phyloP scores from a whole-genome alignment of 2,888 invertebrate genomes.

The Gibbula magus region DNA sequence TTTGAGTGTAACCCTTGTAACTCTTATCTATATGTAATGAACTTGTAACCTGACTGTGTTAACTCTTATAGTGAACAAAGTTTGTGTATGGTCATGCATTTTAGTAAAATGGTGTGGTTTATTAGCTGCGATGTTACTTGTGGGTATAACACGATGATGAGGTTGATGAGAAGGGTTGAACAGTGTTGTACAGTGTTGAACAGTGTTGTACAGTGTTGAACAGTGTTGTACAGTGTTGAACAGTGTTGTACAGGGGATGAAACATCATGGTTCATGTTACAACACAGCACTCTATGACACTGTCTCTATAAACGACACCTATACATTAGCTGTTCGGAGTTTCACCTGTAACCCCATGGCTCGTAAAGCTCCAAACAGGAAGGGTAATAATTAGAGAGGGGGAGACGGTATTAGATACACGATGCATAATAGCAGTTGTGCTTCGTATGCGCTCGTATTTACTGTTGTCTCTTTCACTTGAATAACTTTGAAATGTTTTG shows the following conservation, averaged over 20 bases:
- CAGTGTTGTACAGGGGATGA: neutral
- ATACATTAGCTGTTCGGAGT: slow-evolving; percentile 20
- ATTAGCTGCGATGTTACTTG: no score
- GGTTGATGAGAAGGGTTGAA: no score
- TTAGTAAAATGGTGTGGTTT: no score
- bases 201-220: neutral
- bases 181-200: neutral
- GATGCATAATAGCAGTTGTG: neutral
- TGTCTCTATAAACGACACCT: neutral
- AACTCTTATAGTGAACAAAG: no score
- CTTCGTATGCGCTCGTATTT: no score
- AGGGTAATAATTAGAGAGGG: slow-evolving; percentile 4
- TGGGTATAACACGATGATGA: no score
- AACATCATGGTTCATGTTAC: neutral
- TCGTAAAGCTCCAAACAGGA: neutral
- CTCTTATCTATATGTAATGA: no score
- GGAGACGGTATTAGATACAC: neutral
- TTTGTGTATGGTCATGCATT: no score
- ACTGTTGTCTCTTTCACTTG: no score
- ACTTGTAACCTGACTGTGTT: no score
- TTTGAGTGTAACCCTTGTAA: no score
- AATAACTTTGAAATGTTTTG: no score
- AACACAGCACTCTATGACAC: slow-evolving; percentile 5
- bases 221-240: neutral
- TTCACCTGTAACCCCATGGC: neutral